phyloP scores from a whole-genome alignment of 2,888 invertebrate genomes.

The Hartigia nigra region DNA sequence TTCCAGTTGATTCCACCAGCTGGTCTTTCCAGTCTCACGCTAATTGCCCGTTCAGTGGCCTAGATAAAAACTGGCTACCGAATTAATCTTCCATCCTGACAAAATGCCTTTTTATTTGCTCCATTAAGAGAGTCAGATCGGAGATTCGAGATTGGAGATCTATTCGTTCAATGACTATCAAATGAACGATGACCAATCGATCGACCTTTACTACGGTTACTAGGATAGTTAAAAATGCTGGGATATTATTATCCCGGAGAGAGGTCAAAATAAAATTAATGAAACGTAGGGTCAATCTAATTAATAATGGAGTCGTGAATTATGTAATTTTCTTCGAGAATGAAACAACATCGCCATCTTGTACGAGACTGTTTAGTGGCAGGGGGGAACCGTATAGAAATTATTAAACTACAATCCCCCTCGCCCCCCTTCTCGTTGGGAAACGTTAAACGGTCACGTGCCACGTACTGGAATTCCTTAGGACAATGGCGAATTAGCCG shows the following conservation, averaged over 20 bases:
- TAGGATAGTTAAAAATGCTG: not conserved
- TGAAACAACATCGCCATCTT: not conserved
- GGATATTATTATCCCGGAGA: not conserved
- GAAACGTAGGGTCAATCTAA: not conserved
- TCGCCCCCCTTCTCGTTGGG: not conserved
- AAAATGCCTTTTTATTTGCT: not conserved
- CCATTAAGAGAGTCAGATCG: not conserved
- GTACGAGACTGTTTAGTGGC: not conserved
- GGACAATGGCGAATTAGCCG: conserved; percentile 4
- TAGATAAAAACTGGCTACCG: not conserved
- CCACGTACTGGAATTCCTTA: not conserved
- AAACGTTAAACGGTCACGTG: conserved; percentile 3
- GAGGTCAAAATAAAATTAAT: not conserved
- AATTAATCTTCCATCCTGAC: not conserved
- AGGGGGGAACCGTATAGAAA: not conserved
- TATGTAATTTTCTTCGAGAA: not conserved
- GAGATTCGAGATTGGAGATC: not conserved
- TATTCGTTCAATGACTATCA: not conserved
- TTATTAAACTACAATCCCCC: not conserved
- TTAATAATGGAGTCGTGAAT: not conserved
- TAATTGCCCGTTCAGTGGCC: not conserved
- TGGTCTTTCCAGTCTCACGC: not conserved
- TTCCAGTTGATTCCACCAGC: not conserved
- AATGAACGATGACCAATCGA: not conserved
- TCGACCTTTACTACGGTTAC: not conserved